Evolutionary conservation across 1,140 invertebrate genomes (phyloP).

Genomic region (Adoxophyes honmai): DNA sequence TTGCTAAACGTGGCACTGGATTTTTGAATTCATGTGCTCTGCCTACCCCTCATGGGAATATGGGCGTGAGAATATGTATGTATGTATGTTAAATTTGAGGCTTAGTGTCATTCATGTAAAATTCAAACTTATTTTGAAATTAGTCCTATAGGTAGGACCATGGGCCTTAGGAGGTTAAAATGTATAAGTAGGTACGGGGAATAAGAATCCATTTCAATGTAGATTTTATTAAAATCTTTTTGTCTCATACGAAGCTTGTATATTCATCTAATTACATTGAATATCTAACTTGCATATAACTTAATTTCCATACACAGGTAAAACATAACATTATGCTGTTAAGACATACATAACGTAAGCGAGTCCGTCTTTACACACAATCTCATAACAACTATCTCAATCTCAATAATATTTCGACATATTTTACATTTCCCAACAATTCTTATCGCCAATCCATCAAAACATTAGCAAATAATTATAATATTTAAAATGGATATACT

Average conservation of each 20-base stretch:
- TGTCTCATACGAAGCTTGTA: slow-evolving; percentile 68
- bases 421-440: slow-evolving; percentile 10
- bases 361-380: neutral
- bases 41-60: no score
- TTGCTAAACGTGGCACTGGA: no score
- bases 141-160: no score
- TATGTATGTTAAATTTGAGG: no score
- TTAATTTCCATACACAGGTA: slow-evolving; percentile 11
- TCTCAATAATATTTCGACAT: neutral
- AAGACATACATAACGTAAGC: neutral
- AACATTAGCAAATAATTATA: slow-evolving; percentile 8
- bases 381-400: no score
- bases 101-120: no score
- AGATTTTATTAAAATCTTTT: slow-evolving; percentile 72
- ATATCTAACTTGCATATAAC: slow-evolving; percentile 48
- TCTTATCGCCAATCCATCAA: neutral
- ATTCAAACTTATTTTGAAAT: no score
- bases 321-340: slow-evolving; percentile 5
- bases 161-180: no score
- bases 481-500: neutral
- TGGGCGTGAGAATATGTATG: no score
- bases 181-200: no score
- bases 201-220: slow-evolving; percentile 45
- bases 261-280: slow-evolving; percentile 62
- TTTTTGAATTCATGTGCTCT: no score